phyloP scores from a whole-genome alignment of 2,113 vertebrate species.

The Erythrocebus patas region DNA sequence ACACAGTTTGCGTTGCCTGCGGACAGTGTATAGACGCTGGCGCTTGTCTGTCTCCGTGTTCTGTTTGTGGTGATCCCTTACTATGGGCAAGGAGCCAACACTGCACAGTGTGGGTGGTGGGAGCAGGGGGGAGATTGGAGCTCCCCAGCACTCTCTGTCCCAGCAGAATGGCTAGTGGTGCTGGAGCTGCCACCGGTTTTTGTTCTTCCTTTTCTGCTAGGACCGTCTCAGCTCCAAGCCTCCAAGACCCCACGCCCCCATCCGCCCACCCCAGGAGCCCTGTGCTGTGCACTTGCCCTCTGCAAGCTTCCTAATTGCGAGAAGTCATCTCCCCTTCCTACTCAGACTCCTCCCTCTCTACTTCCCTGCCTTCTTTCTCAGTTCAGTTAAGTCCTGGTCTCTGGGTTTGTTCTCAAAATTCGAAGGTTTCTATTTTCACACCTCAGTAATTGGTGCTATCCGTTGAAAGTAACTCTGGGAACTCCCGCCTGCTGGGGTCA shows the following conservation, averaged over 20 bases:
- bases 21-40: too few species aligned
- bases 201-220: neutral
- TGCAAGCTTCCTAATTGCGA: neutral
- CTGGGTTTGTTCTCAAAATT: constrained; percentile 78
- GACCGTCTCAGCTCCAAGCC: neutral
- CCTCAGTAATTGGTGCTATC: constrained; percentile 87
- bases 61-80: neutral
- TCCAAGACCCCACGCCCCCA: rapidly evolving
- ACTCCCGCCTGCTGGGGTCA: constrained; percentile 82
- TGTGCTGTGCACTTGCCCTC: rapidly evolving
- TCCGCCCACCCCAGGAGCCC: rapidly evolving
- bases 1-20: rapidly evolving
- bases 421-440: constrained; percentile 85
- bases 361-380: constrained; percentile 64
- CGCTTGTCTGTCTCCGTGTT: neutral
- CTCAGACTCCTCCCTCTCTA: neutral
- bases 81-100: neutral
- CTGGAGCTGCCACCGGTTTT: neutral
- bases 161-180: neutral
- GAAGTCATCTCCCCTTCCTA: neutral
- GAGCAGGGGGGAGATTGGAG: neutral
- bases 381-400: constrained; percentile 74
- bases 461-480: constrained; percentile 82
- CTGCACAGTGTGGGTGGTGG: too few species aligned
- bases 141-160: neutral